phyloP scores from a whole-genome alignment of 2,113 vertebrate species.

The Malurus elegans region DNA sequence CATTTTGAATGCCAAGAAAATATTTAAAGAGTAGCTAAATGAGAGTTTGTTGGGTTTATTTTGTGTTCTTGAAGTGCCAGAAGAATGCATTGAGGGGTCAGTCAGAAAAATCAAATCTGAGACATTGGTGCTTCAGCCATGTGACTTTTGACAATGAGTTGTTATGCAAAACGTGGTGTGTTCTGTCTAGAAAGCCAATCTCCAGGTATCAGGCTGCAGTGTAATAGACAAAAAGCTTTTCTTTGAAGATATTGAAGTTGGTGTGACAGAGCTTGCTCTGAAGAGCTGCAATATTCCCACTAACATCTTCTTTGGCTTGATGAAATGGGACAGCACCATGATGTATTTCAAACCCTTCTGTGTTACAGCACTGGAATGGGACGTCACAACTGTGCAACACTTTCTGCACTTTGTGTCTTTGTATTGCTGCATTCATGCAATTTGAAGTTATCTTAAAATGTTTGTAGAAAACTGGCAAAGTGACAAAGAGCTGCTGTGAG shows the following conservation, averaged over 20 bases:
- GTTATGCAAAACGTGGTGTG: background rate
- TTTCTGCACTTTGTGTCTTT: background rate
- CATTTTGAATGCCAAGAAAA: background rate
- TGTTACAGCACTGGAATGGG: background rate
- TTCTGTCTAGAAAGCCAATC: background rate
- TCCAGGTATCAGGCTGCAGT: background rate
- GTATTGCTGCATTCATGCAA: background rate
- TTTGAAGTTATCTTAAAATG: background rate
- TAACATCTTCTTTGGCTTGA: background rate
- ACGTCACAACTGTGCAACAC: fast-evolving
- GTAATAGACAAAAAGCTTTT: background rate
- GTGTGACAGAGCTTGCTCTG: background rate
- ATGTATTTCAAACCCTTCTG: background rate
- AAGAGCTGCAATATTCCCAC: background rate
- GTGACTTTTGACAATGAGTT: background rate
- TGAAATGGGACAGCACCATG: background rate
- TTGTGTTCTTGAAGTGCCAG: background rate
- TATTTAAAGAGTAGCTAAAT: background rate
- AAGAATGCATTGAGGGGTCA: background rate
- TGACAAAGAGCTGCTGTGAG: background rate
- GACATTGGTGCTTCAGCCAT: background rate
- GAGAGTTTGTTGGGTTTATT: background rate
- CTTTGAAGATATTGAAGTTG: background rate
- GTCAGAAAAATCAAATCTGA: background rate
- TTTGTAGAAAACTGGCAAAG: background rate